phyloP scores from a whole-genome alignment of 1,140 invertebrate genomes.

The Eriosoma lanigerum region DNA sequence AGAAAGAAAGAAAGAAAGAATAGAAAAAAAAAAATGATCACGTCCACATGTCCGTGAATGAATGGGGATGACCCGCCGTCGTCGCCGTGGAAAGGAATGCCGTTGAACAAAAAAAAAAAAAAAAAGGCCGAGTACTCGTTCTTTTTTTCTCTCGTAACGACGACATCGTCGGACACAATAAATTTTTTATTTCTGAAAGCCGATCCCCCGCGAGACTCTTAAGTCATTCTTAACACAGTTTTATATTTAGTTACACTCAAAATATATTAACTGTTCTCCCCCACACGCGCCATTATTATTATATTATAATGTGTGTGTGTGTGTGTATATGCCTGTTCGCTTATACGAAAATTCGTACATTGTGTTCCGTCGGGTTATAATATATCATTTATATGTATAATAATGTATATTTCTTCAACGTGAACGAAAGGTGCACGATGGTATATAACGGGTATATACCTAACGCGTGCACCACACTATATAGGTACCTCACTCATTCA shows the following conservation, averaged over 20 bases:
- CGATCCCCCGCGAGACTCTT: conserved; percentile 29
- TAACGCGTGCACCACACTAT: background rate
- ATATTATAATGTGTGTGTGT: too few relatives aligned
- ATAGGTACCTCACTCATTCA: background rate
- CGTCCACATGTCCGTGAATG: background rate
- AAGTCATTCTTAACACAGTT: conserved; percentile 35
- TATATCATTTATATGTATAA: conserved; percentile 1
- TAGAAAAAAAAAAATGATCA: too few relatives aligned
- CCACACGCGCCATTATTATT: too few relatives aligned
- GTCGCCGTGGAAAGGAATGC: background rate
- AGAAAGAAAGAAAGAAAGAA: background rate
- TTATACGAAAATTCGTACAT: conserved; percentile 28
- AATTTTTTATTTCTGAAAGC: conserved; percentile 23
- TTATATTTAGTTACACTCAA: conserved; percentile 41
- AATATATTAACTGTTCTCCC: conserved; percentile 42
- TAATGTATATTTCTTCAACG: background rate
- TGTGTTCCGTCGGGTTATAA: conserved; percentile 28
- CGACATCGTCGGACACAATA: conserved; percentile 14
- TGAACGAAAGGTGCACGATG: background rate
- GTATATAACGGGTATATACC: background rate
- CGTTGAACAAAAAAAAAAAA: background rate
- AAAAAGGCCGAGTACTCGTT: background rate
- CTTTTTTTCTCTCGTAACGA: background rate
- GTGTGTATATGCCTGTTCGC: too few relatives aligned
- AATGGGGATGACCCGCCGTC: background rate